Evolutionary conservation across 2,888 invertebrate species (phyloP), one percentile per base, ranked within the genome.

Genomic region (Girardia tigrina): DNA sequence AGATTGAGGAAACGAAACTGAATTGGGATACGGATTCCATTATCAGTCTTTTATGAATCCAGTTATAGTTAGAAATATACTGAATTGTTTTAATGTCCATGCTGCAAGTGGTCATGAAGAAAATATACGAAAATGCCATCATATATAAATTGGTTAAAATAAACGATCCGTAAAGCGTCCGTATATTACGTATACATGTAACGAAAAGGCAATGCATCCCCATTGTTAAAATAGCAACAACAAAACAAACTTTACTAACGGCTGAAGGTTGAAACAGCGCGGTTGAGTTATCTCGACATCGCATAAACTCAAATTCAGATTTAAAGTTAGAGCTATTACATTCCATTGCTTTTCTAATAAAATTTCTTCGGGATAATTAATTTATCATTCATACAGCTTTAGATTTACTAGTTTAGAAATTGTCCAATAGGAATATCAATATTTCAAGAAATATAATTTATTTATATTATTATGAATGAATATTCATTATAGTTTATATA

Each of bases 221-320:
- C 56, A 56, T 56, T 12, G 56, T 56, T 16, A 56, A 56, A 12
- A 56, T 56, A 2, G 56, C 56, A 56, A 56, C 56, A 20, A 23
- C 56, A 56, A 56, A 56, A 56, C 56, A 56, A n/a, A 56, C 56
- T 56, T 56, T 56, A 56, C 56, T 56, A 56, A 56, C 56, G 8
- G 56, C 56, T n/a, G 56, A 56, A 6, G 56, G 56, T n/a, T 56
- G 56, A n/a, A 8, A 56, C 23, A 12, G n/a, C 6, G n/a, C 23
- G 8, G 56, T 56, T 12, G n/a, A n/a, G n/a, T 56, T 56, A n/a
- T n/a, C 4, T 12, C 8, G 36, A 16, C 56, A 56, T 8, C 23
- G n/a, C n/a, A 8, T n/a, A 56, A 23, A 56, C 23, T 56, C 56
- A 56, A 20, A 20, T 56, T 56, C n/a, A n/a, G n/a, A 12, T 4